Evolutionary conservation across 2,113 vertebrate species (phyloP), one percentile per base, ranked within the genome.

Genomic region (Saguinus imperator): DNA sequence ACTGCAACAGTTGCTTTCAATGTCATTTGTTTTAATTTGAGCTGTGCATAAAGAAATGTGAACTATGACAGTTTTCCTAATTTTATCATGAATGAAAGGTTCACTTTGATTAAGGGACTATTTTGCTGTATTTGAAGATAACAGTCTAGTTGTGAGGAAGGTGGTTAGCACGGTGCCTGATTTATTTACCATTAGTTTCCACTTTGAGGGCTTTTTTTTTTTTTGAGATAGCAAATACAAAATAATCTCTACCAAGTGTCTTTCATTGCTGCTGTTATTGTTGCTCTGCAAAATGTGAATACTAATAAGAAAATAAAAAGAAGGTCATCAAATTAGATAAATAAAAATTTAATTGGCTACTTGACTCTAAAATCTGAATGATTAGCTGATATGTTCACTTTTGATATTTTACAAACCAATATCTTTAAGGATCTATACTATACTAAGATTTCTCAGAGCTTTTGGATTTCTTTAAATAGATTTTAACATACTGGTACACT

Each of bases 1-100:
- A 95, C 96, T 98, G 89, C 94, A 98, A 72, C 89, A 85, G 95
- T 95, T 98, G 50, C 35, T 95, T 97, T 97, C 85, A 95, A 94
- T 82, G 21, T 25, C 84, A 10, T 95, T 95, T 97, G 43, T 96
- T 97, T 93, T 77, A 92, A 23, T n/a, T 95, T 98, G 61, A 97
- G 94, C 75, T 97, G 84, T 37, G 21, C 9, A 32, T 50, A 93
- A 95, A 88, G 64, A 98, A 94, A 86, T 25, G 52, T 29, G 82
- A 87, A 87, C n/a, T 29, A 40, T 3, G 72, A 37, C 57, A 72
- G 11, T 93, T 94, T 96, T 96, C 96, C 55, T 61, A 95, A 91
- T 84, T 1, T 58, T 66, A 93, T 81, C 79, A 52, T 61, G 43
- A 95, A 94, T 87, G 70, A 94, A 79, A 66, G 35, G 1, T 76